Base-by-base conservation (phyloP, 1,140 invertebrate species). In the Ips typographus region DNA sequence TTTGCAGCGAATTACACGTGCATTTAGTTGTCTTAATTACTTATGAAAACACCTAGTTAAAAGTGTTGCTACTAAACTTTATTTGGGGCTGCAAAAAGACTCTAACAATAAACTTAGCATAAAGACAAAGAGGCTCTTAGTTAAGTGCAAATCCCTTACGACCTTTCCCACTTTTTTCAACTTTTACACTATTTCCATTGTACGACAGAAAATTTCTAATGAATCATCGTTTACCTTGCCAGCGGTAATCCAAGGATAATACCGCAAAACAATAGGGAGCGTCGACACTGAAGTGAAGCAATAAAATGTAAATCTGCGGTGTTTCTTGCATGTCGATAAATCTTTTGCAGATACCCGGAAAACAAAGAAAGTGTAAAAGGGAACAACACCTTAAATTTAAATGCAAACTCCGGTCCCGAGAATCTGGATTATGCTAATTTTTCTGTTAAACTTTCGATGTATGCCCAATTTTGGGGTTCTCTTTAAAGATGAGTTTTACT, bases 371-470 rank as follows among this genome's bases (percentile, higher is more conserved):
- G n/a, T 2, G 53, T 7, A 56, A 22, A 36, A 37, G 53, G 53
- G 38, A 56, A 56, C 53, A 56, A 38, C 53, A 56, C 53, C 22
- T 37, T 56, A 56, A 37, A 36, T 36, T 36, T 37, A 56, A 37
- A 56, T 22, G 53, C 38, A 56, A 56, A 56, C 53, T 37, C 53
- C 53, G n/a, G 38, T 49, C 53, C n/a, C 2, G 53, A 37, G 38
- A 37, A 56, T 56, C 53, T 37, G 38, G 53, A 56, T 38, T 56
- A 56, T 56, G 53, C 53, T 36, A 56, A 56, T 56, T 37, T 36
- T 56, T 56, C 53, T 56, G 53, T 56, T 56, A 56, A 56, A 56
- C 53, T 39, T 38, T n/a, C 53, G 38, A 56, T 56, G 53, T 56
- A 40, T 56, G n/a, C 53, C 53, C 44, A 56, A 56, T 56, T 56